Percentiles rank a stretch among this genome's conserved stretches.
Evolutionary conservation across 2,113 vertebrate genomes (phyloP).

Genomic region (Ursus arctos): DNA sequence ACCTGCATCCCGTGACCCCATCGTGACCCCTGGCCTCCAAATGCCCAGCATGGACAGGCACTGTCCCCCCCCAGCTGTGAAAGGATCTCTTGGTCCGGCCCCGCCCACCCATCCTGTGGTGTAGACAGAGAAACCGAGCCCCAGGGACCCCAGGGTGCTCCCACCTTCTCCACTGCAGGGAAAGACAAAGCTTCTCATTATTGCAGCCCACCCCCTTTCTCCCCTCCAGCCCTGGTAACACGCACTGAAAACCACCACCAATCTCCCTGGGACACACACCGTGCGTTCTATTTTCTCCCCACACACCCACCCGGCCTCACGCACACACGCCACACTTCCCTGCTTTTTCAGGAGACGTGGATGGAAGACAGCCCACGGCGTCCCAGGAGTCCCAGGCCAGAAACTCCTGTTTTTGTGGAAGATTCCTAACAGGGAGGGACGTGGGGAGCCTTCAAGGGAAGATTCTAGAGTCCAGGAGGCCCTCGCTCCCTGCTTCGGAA

Average conservation of each 20-base stretch:
- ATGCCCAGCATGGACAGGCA: no score
- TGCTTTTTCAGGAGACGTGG: no score
- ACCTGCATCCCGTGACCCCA: rapidly evolving
- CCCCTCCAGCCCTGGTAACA: not conserved
- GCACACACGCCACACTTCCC: not conserved
- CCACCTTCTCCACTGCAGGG: not conserved
- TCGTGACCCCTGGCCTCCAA: rapidly evolving
- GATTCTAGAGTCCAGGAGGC: not conserved
- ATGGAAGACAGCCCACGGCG: not conserved
- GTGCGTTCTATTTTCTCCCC: not conserved
- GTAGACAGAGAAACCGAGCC: rapidly evolving
- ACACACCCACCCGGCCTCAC: not conserved
- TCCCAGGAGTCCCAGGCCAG: not conserved
- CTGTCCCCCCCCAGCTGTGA: not conserved
- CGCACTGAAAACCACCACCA: rapidly evolving
- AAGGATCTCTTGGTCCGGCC: rapidly evolving
- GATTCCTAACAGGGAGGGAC: rapidly evolving
- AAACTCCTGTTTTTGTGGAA: no score
- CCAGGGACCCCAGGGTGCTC: rapidly evolving
- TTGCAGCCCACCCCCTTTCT: rapidly evolving
- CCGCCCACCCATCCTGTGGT: rapidly evolving
- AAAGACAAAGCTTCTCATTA: not conserved
- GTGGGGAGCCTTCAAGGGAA: not conserved
- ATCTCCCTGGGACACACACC: not conserved
- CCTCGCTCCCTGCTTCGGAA: rapidly evolving